Conservation (phyloP, 1,140 invertebrate genomes). For the Drosophila yakuba region DNA sequence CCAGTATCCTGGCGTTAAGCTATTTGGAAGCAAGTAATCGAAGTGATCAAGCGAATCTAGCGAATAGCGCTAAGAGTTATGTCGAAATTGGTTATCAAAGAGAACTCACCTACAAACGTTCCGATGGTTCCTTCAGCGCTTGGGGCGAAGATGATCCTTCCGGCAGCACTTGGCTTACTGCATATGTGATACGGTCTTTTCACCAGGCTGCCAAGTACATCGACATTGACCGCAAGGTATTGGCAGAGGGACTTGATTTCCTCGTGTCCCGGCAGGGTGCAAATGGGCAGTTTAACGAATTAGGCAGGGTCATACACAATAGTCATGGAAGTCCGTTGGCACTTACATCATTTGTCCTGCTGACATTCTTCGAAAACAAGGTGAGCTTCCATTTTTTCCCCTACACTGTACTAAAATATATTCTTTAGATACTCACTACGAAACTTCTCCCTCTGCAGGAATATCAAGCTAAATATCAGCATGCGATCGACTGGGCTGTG, state of each 20-base stretch:
- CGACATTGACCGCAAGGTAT: slow-evolving; percentile 90
- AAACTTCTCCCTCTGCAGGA: slow-evolving; percentile 30
- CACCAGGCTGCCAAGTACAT: slow-evolving; percentile 93
- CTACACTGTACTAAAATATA: no score
- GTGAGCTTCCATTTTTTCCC: slow-evolving; percentile 58
- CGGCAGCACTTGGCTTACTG: slow-evolving; percentile 96
- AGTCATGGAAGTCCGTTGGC: slow-evolving; percentile 87
- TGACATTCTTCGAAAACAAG: slow-evolving; percentile 92
- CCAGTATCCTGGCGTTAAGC: slow-evolving; percentile 93
- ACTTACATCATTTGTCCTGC: slow-evolving; percentile 93
- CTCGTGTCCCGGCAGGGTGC: slow-evolving; percentile 86
- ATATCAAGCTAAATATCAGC: slow-evolving; percentile 85
- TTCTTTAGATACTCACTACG: not conserved
- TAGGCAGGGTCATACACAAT: slow-evolving; percentile 86
- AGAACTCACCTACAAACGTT: slow-evolving; percentile 94
- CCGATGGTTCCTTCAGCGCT: slow-evolving; percentile 97
- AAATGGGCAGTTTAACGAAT: slow-evolving; percentile 94
- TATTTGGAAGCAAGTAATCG: slow-evolving; percentile 86
- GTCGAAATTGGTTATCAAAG: slow-evolving; percentile 96
- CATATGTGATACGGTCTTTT: slow-evolving; percentile 95
- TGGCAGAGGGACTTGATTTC: slow-evolving; percentile 91
- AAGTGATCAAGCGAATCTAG: slow-evolving; percentile 34
- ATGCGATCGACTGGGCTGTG: slow-evolving; percentile 90
- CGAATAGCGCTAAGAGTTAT: slow-evolving; percentile 88
- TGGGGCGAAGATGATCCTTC: slow-evolving; percentile 91